Conservation (phyloP, 2,113 vertebrate species). For the Donacobius atricapilla region DNA sequence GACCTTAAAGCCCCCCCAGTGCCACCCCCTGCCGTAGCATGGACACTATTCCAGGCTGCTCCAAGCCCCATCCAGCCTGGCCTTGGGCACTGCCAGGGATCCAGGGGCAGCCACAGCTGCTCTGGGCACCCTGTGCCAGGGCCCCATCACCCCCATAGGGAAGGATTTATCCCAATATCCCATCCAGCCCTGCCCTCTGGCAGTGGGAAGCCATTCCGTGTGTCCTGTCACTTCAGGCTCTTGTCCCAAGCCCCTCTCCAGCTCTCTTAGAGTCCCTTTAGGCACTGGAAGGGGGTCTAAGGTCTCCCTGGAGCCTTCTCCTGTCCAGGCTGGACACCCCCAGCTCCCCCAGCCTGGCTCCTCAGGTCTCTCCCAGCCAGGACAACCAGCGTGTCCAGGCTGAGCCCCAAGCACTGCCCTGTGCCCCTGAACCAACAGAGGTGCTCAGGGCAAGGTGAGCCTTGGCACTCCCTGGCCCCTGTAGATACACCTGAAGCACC, state of each 20-base stretch:
- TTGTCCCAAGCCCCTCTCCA: not conserved
- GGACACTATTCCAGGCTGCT: accelerated
- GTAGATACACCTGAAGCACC: not conserved
- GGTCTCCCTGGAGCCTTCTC: not conserved
- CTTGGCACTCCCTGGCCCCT: not conserved
- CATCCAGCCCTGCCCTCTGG: not conserved
- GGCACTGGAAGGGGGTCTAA: not conserved
- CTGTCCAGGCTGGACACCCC: not conserved
- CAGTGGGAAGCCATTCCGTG: not conserved
- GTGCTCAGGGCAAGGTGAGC: not conserved
- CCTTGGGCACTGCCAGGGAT: not conserved
- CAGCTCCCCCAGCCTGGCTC: not conserved
- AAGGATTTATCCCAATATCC: not conserved
- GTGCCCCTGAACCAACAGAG: not conserved
- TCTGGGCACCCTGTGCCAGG: not conserved
- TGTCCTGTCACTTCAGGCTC: not conserved
- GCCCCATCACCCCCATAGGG: not conserved
- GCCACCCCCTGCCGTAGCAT: not conserved
- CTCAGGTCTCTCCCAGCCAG: not conserved
- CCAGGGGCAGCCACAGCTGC: not conserved
- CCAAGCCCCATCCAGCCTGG: accelerated
- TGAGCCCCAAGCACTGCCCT: not conserved
- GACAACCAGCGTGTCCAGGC: not conserved
- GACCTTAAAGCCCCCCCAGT: not conserved
- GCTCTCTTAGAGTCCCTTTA: not conserved